Conservation (phyloP, 2,888 invertebrate genomes). For the Chromoteleia sp. region DNA sequence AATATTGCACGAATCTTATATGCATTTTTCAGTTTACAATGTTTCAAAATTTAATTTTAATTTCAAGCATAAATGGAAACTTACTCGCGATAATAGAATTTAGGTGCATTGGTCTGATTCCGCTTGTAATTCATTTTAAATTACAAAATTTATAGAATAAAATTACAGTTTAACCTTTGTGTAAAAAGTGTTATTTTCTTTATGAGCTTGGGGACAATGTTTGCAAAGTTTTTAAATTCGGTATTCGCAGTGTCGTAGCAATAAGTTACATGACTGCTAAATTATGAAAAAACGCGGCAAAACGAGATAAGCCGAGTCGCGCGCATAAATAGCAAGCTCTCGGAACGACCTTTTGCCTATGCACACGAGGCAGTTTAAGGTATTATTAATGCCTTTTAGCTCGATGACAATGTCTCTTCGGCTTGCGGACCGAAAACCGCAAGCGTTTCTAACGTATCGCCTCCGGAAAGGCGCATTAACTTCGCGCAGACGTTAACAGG, state of each 20-base stretch:
- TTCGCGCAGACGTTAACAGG: conserved; percentile 64
- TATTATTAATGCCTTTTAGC: conserved; percentile 68
- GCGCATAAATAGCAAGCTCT: conserved; percentile 58
- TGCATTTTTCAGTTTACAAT: too few relatives aligned
- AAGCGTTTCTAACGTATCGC: conserved; percentile 53
- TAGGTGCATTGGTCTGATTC: too few relatives aligned
- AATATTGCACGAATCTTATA: too few relatives aligned
- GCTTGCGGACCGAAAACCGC: conserved; percentile 54
- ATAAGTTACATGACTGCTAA: conserved; percentile 41
- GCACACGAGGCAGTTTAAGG: conserved; percentile 63
- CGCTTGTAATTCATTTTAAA: too few relatives aligned
- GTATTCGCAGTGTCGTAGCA: conserved; percentile 25
- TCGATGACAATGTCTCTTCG: conserved; percentile 65
- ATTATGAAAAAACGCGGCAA: conserved; percentile 63
- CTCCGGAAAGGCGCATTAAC: conserved; percentile 68
- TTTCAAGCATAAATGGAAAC: too few relatives aligned
- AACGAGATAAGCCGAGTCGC: conserved; percentile 58
- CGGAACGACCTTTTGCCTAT: conserved; percentile 48
- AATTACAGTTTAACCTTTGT: too few relatives aligned
- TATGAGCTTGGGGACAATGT: background rate
- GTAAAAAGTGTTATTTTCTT: too few relatives aligned
- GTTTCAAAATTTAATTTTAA: too few relatives aligned
- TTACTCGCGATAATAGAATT: too few relatives aligned
- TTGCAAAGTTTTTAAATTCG: conserved; percentile 11
- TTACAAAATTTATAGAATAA: too few relatives aligned